Percentiles rank a stretch among this genome's conserved stretches.
Evolutionary conservation across 1,140 invertebrate genomes (phyloP).

Genomic region (Meloidogyne hapla): DNA sequence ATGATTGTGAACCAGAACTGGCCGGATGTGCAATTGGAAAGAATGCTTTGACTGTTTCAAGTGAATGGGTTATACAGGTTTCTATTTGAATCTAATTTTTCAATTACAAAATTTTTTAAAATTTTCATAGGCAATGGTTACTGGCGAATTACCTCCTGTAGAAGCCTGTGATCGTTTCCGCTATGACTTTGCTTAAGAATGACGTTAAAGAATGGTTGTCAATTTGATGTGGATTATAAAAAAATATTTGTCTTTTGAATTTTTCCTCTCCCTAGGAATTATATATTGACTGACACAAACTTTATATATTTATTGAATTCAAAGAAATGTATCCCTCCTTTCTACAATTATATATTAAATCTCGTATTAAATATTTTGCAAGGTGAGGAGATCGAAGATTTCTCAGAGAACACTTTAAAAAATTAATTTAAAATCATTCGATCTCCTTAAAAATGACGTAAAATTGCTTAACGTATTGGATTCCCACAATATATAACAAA

Average conservation of each 20-base stretch:
- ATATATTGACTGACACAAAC: not conserved
- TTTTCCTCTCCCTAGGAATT: not conserved
- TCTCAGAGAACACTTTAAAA: too few relatives aligned
- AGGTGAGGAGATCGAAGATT: too few relatives aligned
- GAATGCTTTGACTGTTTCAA: slow-evolving; percentile 44
- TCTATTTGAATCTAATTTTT: not conserved
- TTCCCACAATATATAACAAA: too few relatives aligned
- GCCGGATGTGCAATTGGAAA: slow-evolving; percentile 25
- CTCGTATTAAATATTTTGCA: too few relatives aligned
- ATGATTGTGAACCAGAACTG: slow-evolving; percentile 34
- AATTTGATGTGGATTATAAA: not conserved
- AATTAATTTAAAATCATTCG: too few relatives aligned
- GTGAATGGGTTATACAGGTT: slow-evolving; percentile 59
- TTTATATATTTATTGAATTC: slow-evolving; percentile 1
- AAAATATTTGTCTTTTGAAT: not conserved
- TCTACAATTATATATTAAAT: not conserved
- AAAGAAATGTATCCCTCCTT: not conserved
- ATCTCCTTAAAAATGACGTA: too few relatives aligned
- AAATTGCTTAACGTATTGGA: too few relatives aligned
- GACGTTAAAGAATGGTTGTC: not conserved
- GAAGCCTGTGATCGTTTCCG: not conserved
- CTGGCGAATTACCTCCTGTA: not conserved
- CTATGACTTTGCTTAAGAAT: not conserved
- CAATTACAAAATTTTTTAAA: not conserved
- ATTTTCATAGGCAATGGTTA: not conserved